phyloP scores from a whole-genome alignment of 2,888 invertebrate genomes.

The Sylvicola cinctus region DNA sequence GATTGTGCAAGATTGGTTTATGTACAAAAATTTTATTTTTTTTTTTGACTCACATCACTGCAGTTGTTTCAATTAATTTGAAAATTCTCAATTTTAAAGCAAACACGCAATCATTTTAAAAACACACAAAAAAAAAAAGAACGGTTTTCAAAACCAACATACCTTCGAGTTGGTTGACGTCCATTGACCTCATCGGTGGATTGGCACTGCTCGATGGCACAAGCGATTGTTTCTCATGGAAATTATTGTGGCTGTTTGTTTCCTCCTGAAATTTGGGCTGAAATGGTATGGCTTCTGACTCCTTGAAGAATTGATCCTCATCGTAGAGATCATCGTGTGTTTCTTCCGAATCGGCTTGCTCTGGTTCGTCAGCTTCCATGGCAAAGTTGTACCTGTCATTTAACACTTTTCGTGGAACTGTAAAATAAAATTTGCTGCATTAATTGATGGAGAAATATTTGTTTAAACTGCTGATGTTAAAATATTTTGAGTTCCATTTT shows the following conservation, averaged over 20 bases:
- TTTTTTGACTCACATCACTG: too few species aligned
- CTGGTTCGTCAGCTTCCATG: constrained; percentile 55
- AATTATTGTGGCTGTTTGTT: too few species aligned
- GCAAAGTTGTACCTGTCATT: constrained; percentile 65
- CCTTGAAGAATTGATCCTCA: constrained; percentile 32
- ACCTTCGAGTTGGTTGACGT: constrained; percentile 21
- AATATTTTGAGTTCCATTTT: too few species aligned
- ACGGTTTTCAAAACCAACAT: too few species aligned
- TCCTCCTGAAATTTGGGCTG: constrained; percentile 20
- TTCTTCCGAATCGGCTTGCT: constrained; percentile 28
- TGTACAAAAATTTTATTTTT: too few species aligned
- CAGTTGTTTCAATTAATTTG: too few species aligned
- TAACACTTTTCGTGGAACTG: constrained; percentile 66
- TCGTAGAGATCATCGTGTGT: constrained; percentile 31
- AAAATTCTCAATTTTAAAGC: too few species aligned
- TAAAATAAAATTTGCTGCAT: constrained; percentile 8
- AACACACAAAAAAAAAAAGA: too few species aligned
- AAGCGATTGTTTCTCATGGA: constrained; percentile 12
- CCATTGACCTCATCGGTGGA: constrained; percentile 19
- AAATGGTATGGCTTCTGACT: constrained; percentile 34
- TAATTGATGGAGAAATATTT: too few species aligned
- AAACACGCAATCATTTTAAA: too few species aligned
- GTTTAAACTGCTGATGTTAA: too few species aligned
- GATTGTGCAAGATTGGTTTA: too few species aligned
- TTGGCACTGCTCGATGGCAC: constrained; percentile 15